Evolutionary conservation across 2,888 invertebrate genomes (phyloP).

Genomic region (Microplitis deprimator): DNA sequence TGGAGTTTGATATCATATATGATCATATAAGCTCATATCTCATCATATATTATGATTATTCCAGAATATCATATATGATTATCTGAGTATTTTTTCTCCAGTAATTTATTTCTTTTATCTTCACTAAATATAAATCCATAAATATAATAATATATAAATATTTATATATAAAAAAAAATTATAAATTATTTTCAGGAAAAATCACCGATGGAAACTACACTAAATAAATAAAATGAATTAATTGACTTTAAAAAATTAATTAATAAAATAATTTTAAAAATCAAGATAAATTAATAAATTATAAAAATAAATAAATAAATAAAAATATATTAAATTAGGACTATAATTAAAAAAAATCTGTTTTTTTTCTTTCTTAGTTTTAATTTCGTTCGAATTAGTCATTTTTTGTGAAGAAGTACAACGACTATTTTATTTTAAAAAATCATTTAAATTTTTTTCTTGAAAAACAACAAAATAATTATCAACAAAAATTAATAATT

Average conservation of each 20-base stretch:
- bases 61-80: no score
- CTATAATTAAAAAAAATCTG: not conserved
- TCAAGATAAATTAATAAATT: not conserved
- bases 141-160: not conserved
- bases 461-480: no score
- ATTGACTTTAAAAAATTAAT: not conserved
- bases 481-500: no score
- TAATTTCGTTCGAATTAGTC: no score
- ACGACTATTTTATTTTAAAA: not conserved
- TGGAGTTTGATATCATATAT: no score
- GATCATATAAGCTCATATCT: no score
- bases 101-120: not conserved
- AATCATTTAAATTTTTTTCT: no score
- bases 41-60: no score
- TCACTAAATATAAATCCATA: slow-evolving; percentile 12
- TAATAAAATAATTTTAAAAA: not conserved
- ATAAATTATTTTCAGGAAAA: slow-evolving; percentile 67
- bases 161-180: not conserved
- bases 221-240: not conserved
- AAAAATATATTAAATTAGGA: not conserved
- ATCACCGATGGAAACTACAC: slow-evolving; percentile 63
- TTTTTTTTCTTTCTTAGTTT: not conserved
- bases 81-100: no score
- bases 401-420: not conserved
- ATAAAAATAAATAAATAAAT: not conserved